Evolutionary conservation across 2,797 vertebrate species (phyloP).

Genomic region (Bryconaethiops microstoma): DNA sequence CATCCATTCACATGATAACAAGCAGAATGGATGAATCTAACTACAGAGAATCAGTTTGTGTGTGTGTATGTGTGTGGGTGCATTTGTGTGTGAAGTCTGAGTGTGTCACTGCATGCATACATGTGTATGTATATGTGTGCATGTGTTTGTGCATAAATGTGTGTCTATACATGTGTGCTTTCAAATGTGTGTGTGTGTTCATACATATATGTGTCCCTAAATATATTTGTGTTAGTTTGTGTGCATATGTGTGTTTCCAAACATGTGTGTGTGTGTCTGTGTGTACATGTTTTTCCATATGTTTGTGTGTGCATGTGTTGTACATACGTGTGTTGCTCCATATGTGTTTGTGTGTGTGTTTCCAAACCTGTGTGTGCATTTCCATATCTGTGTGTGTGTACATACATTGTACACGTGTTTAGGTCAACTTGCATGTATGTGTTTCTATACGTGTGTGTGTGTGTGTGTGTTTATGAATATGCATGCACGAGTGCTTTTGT

Average conservation of each 20-base stretch:
- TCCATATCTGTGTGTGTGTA: not conserved
- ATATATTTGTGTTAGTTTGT: constrained; percentile 7
- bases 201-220: not conserved
- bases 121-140: constrained; percentile 7
- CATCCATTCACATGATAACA: constrained; percentile 35
- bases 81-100: not conserved
- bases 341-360: not conserved
- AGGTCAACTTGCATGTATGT: not conserved
- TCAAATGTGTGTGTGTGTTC: not conserved
- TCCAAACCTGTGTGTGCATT: not conserved
- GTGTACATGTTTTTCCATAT: not conserved
- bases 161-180: not conserved
- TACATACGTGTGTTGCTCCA: not conserved
- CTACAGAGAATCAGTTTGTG: not conserved
- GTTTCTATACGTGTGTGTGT: constrained; percentile 2
- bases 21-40: not conserved
- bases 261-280: constrained; percentile 7
- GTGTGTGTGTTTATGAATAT: not conserved
- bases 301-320: not conserved
- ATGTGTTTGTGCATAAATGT: not conserved
- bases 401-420: not conserved
- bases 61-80: constrained; percentile 1
- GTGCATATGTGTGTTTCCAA: not conserved
- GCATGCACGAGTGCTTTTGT: not conserved
- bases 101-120: not conserved